Evolutionary conservation across 2,888 invertebrate genomes (phyloP).

Genomic region (Fragum whitleyi): DNA sequence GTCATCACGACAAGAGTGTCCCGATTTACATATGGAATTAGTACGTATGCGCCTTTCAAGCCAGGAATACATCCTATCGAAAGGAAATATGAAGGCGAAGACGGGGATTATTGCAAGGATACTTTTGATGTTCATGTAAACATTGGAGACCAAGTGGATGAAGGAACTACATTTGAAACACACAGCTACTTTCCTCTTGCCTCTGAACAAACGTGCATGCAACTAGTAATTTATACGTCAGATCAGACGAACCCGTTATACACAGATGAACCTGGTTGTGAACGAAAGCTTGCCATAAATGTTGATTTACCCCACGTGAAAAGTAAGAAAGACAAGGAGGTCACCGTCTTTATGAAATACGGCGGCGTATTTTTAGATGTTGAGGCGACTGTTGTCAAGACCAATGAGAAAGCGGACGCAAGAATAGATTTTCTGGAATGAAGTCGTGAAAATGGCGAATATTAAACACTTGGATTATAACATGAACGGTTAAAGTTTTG

Average conservation of each 20-base stretch:
- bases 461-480: too few relatives aligned
- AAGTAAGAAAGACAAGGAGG: conserved; percentile 52
- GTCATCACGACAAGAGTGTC: conserved; percentile 47
- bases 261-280: conserved; percentile 46
- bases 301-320: conserved; percentile 50
- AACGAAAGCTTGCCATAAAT: conserved; percentile 24
- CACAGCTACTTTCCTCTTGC: conserved; percentile 37
- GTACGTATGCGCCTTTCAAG: conserved; percentile 6
- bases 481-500: too few relatives aligned
- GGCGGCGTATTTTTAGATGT: conserved; percentile 69
- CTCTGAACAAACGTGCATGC: neutral
- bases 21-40: conserved; percentile 45
- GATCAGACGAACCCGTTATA: conserved; percentile 36
- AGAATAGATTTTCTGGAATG: conserved; percentile 40
- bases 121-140: conserved; percentile 50
- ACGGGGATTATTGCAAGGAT: conserved; percentile 24
- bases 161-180: conserved; percentile 32
- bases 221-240: conserved; percentile 34
- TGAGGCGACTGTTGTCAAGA: conserved; percentile 57
- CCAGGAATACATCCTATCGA: conserved; percentile 26
- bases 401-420: conserved; percentile 49
- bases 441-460: too few relatives aligned
- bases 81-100: conserved; percentile 30
- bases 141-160: conserved; percentile 38
- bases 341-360: conserved; percentile 62